Conservation (phyloP, 2,888 invertebrate species). For the Venustoraphidia nigricollis region DNA sequence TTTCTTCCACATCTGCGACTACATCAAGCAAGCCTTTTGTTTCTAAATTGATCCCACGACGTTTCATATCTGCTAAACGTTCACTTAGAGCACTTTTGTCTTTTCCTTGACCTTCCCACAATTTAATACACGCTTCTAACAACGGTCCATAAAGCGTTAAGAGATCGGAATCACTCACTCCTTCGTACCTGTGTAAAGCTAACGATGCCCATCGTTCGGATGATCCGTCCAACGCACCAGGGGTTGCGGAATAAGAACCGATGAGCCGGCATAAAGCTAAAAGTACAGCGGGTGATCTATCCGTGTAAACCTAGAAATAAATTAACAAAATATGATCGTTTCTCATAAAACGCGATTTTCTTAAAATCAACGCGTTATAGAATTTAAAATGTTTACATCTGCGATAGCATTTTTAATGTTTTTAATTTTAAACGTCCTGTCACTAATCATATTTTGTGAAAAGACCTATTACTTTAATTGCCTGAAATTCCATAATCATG, state of each 20-base stretch:
- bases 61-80: conserved; percentile 42
- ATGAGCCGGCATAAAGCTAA: conserved; percentile 51
- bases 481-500: too few species aligned
- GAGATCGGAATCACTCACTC: conserved; percentile 54
- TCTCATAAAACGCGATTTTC: too few species aligned
- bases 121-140: conserved; percentile 46
- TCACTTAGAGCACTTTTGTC: conserved; percentile 44
- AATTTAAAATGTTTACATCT: too few species aligned
- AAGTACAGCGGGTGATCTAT: conserved; percentile 50
- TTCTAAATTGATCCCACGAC: conserved; percentile 48
- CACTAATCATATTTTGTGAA: too few species aligned
- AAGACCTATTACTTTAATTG: too few species aligned
- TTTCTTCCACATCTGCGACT: conserved; percentile 37
- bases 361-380: too few species aligned
- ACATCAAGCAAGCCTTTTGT: conserved; percentile 44
- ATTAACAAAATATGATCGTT: neutral
- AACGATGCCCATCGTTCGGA: conserved; percentile 53
- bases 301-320: conserved; percentile 39
- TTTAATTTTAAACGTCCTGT: too few species aligned
- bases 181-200: conserved; percentile 53
- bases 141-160: conserved; percentile 52
- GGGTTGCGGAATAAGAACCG: conserved; percentile 34
- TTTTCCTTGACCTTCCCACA: conserved; percentile 46
- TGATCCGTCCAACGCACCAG: conserved; percentile 36
- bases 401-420: too few species aligned